Percentiles rank a stretch among this genome's conserved stretches.
phyloP scores from a whole-genome alignment of 2,113 vertebrate species.

The Riparia riparia region DNA sequence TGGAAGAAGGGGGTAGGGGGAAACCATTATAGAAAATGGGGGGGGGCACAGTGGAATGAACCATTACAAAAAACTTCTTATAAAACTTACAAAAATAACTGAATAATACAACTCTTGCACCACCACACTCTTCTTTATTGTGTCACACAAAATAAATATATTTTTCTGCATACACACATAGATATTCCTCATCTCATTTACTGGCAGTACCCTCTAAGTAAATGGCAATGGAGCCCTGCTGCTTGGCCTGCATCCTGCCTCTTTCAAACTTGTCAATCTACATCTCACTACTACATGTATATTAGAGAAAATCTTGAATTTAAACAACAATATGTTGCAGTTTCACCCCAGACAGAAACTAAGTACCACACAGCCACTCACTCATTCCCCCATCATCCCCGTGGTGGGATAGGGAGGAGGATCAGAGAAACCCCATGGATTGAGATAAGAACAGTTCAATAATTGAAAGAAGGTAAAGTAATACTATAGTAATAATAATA shows the following conservation, averaged over 20 bases:
- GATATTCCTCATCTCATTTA: not conserved
- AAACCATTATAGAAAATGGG: too few relatives aligned
- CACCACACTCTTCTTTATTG: not conserved
- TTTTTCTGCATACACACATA: not conserved
- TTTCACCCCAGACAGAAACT: not conserved
- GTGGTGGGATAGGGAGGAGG: accelerated
- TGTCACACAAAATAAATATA: not conserved
- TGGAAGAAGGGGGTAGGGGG: too few relatives aligned
- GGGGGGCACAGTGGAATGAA: too few relatives aligned
- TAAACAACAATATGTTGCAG: not conserved
- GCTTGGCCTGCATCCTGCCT: not conserved
- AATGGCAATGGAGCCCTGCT: not conserved
- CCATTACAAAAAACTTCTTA: too few relatives aligned
- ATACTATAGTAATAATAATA: not conserved
- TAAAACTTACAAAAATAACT: too few relatives aligned
- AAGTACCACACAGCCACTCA: accelerated
- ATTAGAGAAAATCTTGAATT: not conserved
- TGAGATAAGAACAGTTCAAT: not conserved
- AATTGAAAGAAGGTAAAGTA: not conserved
- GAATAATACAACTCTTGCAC: too few relatives aligned
- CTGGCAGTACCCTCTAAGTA: not conserved
- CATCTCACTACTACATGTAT: not conserved
- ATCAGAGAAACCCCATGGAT: accelerated
- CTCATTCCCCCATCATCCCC: accelerated
- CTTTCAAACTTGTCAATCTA: not conserved